A percentile compares a stretch with the other conserved stretches of the same genome.
phyloP scores from a whole-genome alignment of 2,113 vertebrate genomes.

The Lycaon pictus region DNA sequence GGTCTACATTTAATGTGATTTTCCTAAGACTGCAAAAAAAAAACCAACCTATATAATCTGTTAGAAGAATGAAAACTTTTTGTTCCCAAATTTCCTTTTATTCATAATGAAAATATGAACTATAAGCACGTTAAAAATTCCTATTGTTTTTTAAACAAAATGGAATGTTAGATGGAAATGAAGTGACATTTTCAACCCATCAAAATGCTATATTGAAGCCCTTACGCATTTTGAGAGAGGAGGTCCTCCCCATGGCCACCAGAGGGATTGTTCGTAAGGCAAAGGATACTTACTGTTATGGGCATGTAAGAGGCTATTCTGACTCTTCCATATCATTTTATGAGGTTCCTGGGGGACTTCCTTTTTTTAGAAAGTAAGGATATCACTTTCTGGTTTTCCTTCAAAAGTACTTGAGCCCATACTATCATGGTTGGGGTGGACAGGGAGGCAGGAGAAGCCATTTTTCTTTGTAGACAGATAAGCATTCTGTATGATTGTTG shows the following conservation, averaged over 20 bases:
- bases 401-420: slow-evolving; percentile 52
- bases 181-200: slow-evolving; percentile 39
- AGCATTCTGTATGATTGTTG: slow-evolving; percentile 76
- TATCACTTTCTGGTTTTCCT: slow-evolving; percentile 25
- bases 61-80: not conserved
- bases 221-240: not conserved
- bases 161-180: slow-evolving; percentile 46
- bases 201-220: not conserved
- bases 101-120: slow-evolving; percentile 34
- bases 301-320: slow-evolving; percentile 4
- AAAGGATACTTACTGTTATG: not conserved
- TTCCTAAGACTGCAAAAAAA: slow-evolving; percentile 78
- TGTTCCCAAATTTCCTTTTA: not conserved
- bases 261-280: not conserved
- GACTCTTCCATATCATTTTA: not conserved
- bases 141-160: slow-evolving; percentile 47
- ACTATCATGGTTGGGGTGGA: slow-evolving; percentile 63
- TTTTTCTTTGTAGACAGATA: slow-evolving; percentile 75
- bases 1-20: slow-evolving; percentile 78
- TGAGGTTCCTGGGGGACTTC: slow-evolving; percentile 25
- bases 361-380: slow-evolving; percentile 39
- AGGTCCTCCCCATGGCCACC: not conserved
- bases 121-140: slow-evolving; percentile 22
- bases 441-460: slow-evolving; percentile 64
- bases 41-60: slow-evolving; percentile 39